Evolutionary conservation across 2,888 invertebrate species (phyloP).

Genomic region (Galerucella nymphaeae): DNA sequence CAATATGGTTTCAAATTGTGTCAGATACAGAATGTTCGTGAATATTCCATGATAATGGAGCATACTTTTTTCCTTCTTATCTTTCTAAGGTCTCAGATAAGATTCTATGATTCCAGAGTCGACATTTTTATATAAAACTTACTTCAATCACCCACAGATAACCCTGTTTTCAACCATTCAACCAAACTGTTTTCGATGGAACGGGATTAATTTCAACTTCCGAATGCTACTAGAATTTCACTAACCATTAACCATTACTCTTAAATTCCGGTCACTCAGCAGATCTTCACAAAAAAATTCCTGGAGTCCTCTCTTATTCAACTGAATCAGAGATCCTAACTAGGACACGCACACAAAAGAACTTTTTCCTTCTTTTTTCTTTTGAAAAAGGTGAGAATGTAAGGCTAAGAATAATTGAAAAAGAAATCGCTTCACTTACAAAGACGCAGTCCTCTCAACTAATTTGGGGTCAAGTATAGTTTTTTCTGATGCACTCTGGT

Average conservation of each 20-base stretch:
- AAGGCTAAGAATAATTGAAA: conserved; percentile 25
- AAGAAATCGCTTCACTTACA: not conserved
- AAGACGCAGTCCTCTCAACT: not conserved
- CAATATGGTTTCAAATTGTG: too few relatives aligned
- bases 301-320: conserved; percentile 21
- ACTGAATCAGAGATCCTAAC: conserved; percentile 23
- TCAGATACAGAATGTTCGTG: too few relatives aligned
- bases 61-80: too few relatives aligned
- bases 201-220: not conserved
- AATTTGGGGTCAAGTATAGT: not conserved
- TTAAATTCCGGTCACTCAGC: conserved; percentile 21
- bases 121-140: too few relatives aligned
- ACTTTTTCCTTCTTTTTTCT: not conserved
- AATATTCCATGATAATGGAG: too few relatives aligned
- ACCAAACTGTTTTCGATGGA: too few relatives aligned
- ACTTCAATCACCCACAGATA: not conserved
- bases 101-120: not conserved
- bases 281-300: conserved; percentile 26
- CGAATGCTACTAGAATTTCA: not conserved
- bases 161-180: not conserved
- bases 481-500: too few relatives aligned
- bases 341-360: conserved; percentile 26
- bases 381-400: conserved; percentile 22
- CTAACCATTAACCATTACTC: conserved; percentile 3
- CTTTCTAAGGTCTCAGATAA: too few relatives aligned